Percentiles rank a stretch among this genome's conserved stretches.
phyloP scores from a whole-genome alignment of 2,113 vertebrate genomes.

The Mormoops blainvillei region DNA sequence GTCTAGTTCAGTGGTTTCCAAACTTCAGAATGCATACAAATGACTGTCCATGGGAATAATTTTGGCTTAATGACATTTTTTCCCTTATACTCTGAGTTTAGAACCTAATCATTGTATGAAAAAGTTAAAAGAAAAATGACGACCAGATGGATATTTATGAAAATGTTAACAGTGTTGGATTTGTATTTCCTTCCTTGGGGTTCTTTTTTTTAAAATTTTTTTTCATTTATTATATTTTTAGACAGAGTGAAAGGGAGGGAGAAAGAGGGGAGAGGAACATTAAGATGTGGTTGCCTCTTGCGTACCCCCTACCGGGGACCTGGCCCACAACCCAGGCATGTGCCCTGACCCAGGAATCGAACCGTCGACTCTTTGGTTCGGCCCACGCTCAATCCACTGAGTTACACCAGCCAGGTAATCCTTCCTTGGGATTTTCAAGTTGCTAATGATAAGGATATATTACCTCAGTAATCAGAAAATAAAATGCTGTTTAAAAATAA shows the following conservation, averaged over 20 bases:
- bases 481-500: constrained; percentile 35
- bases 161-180: background rate
- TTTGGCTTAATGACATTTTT: background rate
- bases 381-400: too few species aligned
- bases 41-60: background rate
- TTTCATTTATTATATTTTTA: too few species aligned
- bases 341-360: too few species aligned
- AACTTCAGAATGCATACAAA: background rate
- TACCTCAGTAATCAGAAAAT: constrained; percentile 12
- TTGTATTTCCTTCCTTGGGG: constrained; percentile 21
- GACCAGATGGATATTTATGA: background rate
- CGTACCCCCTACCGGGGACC: too few species aligned
- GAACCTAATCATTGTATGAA: background rate
- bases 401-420: too few species aligned
- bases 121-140: background rate
- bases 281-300: too few species aligned
- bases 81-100: background rate
- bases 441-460: constrained; percentile 16
- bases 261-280: too few species aligned
- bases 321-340: too few species aligned
- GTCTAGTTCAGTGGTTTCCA: background rate
- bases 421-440: constrained; percentile 30
- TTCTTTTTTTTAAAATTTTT: too few species aligned
- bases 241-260: too few species aligned
- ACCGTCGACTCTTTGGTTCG: too few species aligned